Evolutionary conservation across 2,113 vertebrate species (phyloP), one percentile per base, ranked within the genome.

Genomic region (Pelodiscus sinensis): DNA sequence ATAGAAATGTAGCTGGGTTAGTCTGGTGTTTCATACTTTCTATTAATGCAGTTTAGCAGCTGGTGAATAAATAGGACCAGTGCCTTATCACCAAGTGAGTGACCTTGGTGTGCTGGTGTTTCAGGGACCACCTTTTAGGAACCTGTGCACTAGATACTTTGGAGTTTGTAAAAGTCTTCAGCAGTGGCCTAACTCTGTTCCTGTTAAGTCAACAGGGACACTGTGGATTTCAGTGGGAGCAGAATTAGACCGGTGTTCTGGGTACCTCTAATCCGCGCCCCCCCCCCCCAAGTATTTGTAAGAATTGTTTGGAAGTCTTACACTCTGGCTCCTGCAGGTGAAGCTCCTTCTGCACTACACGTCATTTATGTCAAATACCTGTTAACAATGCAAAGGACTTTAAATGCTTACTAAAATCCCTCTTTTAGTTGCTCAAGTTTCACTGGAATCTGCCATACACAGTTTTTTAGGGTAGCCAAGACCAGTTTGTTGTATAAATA

Each of bases 221-320:
- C 51, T 52, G 3, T 75, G 62, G 27, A 29, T 90, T 88, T 90
- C 73, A 91, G 62, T 62, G 8, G 0, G 2, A 54, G 27, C 50
- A 79, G 58, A 79, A 31, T 19, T 50, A n/a, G 35, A 68, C 54
- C 13, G 1, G 8, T 0, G 0, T 2, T 58, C 8, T 13, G 52
- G 12, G 52, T 54, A 10, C 52, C 52, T 54, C 12, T 54, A 14
- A 54, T n/a, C n/a, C n/a, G n/a, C n/a, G n/a, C n/a, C n/a, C n/a
- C n/a, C n/a, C n/a, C n/a, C n/a, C n/a, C 52, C 52, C 15, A 68
- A 44, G 9, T 79, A 6, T 81, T 90, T 77, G 81, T 2, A 3
- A 90, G 88, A 54, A 27, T 44, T 5, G 24, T 29, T 62, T 77
- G 58, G 24, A 24, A 25, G 24, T 60, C 24, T 60, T 60, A 27